phyloP scores from a whole-genome alignment of 2,888 invertebrate genomes.

The Caenorhabditis uteleia region DNA sequence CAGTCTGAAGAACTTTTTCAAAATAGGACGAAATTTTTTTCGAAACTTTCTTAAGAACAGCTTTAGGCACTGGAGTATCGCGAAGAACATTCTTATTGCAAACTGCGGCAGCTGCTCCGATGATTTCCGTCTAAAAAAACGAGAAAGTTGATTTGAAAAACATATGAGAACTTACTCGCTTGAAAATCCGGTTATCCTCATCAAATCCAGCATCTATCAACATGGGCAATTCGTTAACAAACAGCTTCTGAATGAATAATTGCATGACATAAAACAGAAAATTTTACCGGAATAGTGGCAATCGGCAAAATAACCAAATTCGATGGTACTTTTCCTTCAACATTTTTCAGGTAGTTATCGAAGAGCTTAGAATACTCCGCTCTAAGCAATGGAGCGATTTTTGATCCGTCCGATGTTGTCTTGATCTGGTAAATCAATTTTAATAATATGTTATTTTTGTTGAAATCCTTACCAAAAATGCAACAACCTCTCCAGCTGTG shows the following conservation, averaged over 20 bases:
- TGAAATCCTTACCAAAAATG: conserved; percentile 22
- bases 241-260: conserved; percentile 24
- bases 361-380: conserved; percentile 27
- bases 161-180: conserved; percentile 24
- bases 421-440: not conserved
- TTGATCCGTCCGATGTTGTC: not conserved
- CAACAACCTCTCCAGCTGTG: conserved; percentile 15
- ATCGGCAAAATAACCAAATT: conserved; percentile 39
- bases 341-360: conserved; percentile 24
- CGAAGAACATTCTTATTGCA: conserved; percentile 27
- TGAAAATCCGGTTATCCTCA: conserved; percentile 48
- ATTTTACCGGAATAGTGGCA: conserved; percentile 22
- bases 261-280: not conserved
- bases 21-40: conserved; percentile 21
- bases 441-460: not conserved
- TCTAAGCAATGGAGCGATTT: conserved; percentile 1
- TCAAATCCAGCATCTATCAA: conserved; percentile 47
- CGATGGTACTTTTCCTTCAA: conserved; percentile 34
- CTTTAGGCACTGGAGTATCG: conserved; percentile 5
- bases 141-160: not conserved
- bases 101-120: conserved; percentile 23
- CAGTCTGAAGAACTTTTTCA: conserved; percentile 17
- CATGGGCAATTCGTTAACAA: conserved; percentile 36
- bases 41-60: conserved; percentile 17
- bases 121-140: conserved; percentile 28